phyloP scores from a whole-genome alignment of 2,797 vertebrate species.

The Perodicticus potto region DNA sequence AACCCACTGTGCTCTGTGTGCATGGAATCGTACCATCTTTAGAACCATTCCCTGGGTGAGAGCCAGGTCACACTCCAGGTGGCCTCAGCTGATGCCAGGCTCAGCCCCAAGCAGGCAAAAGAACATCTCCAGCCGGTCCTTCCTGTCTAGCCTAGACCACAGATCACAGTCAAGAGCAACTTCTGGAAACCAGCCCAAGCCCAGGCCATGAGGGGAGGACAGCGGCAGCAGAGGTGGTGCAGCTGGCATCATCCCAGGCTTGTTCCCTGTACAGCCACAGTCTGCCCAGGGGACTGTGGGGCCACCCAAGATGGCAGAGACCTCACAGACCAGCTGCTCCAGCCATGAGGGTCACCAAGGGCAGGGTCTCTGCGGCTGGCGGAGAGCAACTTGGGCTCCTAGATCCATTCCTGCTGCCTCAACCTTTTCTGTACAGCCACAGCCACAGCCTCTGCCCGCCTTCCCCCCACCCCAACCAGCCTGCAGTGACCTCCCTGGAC shows the following conservation, averaged over 20 bases:
- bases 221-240: fast-evolving
- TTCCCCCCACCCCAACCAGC: neutral
- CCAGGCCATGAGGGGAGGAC: neutral
- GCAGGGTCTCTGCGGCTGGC: neutral
- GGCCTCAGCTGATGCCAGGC: neutral
- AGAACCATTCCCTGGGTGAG: neutral
- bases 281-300: neutral
- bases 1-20: neutral
- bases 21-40: neutral
- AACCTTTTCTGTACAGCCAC: neutral
- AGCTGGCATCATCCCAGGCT: neutral
- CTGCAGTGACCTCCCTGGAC: neutral
- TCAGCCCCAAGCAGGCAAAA: too few relatives aligned
- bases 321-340: neutral
- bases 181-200: neutral
- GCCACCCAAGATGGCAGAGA: neutral
- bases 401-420: neutral
- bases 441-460: neutral
- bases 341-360: fast-evolving
- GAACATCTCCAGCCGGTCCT: neutral
- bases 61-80: neutral
- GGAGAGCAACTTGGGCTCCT: neutral
- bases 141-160: neutral
- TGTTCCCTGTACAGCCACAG: neutral
- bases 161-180: neutral